A percentile compares a stretch with the other conserved stretches of the same genome.
These are phyloP conservation scores for Threskiornis aethiopicus DNA, from an alignment of 2,797 vertebrate genomes.

Conservation along the genomic window DNA sequence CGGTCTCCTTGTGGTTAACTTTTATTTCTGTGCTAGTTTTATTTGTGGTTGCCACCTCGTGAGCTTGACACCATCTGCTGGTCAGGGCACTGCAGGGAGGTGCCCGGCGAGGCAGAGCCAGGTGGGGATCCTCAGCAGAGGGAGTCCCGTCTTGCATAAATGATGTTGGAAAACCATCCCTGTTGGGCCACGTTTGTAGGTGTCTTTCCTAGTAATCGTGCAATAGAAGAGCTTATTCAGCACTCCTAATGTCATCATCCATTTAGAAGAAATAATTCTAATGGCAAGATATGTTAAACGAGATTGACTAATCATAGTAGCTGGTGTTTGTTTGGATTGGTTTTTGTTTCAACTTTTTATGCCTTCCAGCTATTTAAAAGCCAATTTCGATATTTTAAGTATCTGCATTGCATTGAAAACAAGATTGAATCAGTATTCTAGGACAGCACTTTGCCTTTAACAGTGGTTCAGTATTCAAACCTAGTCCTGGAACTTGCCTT, in stretches of 20 bases:
- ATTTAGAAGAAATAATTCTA: background rate
- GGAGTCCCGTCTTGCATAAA: background rate
- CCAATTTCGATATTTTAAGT: background rate
- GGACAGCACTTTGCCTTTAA: background rate
- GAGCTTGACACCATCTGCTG: background rate
- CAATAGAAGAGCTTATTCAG: background rate
- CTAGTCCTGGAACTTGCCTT: background rate
- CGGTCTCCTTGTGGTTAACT: background rate
- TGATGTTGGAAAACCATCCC: background rate
- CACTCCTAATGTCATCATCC: background rate
- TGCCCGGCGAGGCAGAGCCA: accelerated
- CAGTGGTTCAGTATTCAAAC: background rate
- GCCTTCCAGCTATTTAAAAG: background rate
- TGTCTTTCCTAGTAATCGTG: background rate
- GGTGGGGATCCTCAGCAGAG: background rate
- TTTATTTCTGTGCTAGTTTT: background rate
- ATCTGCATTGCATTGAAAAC: background rate
- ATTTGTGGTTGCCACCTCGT: background rate
- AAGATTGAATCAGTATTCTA: background rate
- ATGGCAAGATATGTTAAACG: background rate
- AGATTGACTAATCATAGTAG: background rate
- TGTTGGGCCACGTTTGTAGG: background rate
- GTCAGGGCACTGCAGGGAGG: background rate
- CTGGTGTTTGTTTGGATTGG: background rate
- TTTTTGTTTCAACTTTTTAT: background rate